Evolutionary conservation across 2,797 vertebrate genomes (phyloP), one percentile per base, ranked within the genome.

Genomic region (Zenarchopterus dispar): DNA sequence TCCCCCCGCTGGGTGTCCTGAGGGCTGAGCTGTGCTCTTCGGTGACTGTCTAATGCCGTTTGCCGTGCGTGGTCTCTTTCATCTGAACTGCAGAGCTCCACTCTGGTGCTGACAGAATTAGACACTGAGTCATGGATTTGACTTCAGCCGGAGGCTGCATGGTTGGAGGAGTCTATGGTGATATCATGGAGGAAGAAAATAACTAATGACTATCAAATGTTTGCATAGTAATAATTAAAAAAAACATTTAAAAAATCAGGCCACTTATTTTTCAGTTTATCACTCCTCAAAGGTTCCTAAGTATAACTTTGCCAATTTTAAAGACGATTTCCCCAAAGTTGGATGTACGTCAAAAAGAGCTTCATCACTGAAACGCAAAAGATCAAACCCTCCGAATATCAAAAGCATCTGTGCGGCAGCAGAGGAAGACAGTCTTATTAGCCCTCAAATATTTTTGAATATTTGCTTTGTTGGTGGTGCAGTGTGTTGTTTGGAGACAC

Each of bases 371-470:
- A 55, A 68, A 31, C 54, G 43, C 31, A 59, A 44, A 62, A 45
- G 33, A 44, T 45, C 31, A 59, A 70, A 62, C 22, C 47, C 21
- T n/a, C 21, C 59, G 61, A 46, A 43, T 24, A 56, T 54, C 56
- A 46, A 26, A 69, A 54, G 22, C 56, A 42, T 52, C 18, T 5
- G 19, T 28, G 28, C 28, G 43, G 51, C 58, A 47, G 60, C 68
- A 49, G 53, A 17, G 28, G 18, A 70, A 62, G 55, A 76, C 33
- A 67, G 69, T 52, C 46, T 75, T 70, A 78, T 80, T 75, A 77
- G 63, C 62, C 33, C 54, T 50, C 0, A 5, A 68, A 67, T 72
- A 76, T 73, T 64, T 81, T 47, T 31, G 56, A 10, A 51, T 26
- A 58, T 62, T 56, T n/a, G 49, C 36, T 68, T 66, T 56, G 44